Base-by-base conservation (phyloP, 2,113 vertebrate genomes). In the Bettongia penicillata region DNA sequence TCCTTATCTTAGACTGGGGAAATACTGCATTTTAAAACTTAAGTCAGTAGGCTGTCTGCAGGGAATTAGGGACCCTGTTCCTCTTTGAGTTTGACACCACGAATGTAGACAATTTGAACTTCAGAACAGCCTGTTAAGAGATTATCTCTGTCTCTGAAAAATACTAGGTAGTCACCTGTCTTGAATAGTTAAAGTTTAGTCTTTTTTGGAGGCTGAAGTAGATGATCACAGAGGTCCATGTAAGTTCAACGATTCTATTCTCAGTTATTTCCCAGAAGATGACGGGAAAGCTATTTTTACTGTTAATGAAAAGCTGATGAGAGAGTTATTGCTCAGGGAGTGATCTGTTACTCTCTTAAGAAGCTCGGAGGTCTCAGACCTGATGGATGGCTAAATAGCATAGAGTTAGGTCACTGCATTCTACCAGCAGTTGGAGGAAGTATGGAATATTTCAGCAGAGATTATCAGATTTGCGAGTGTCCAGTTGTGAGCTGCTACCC, bases 251-350 rank as follows among this genome's bases (percentile, higher is more conserved):
- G 93, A 57, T 90, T 96, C 92, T 96, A 3, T 51, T 57, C 89
- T 92, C 94, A 95, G 91, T 96, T 97, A 96, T 97, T 97, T 97
- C 97, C 96, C 95, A 92, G 91, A 98, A 97, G 95, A 91, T 94
- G 91, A n/a, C 48, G 53, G 94, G 94, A 95, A 96, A 96, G 95
- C 96, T 96, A 52, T 96, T 97, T 84, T 98, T 96, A 96, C 96
- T 96, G 94, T 96, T 97, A 97, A 98, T 98, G 97, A 98, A 97
- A 98, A 98, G 98, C 97, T 96, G 96, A 94, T 95, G 96, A 97
- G 96, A 97, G 96, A 96, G 93, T 95, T 94, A 94, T 93, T 97
- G 95, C 95, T 92, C 93, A 94, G 97, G 95, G 92, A 97, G 96
- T 97, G 96, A 98, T 97, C 97, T 92, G 61, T 52, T 95, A 96